These are phyloP conservation scores for Peromyscus attwateri DNA, from an alignment of 2,797 vertebrate species.

Conservation along the genomic window DNA sequence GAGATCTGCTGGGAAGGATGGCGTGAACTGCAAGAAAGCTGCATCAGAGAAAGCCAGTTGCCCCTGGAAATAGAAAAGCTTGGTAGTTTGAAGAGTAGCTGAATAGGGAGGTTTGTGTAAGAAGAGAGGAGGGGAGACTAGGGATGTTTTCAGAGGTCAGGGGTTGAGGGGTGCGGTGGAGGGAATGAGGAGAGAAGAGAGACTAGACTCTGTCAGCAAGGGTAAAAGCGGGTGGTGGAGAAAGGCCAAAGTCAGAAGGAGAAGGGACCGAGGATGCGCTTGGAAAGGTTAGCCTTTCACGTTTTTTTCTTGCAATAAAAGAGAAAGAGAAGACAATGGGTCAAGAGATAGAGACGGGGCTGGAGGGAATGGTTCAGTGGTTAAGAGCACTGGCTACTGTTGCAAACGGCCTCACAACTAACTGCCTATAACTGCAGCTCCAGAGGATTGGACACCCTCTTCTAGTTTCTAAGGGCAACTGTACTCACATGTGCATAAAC, in stretches of 20 bases:
- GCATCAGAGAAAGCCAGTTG: background rate
- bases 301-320: background rate
- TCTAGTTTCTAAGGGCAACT: background rate
- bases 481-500: background rate
- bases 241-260: background rate
- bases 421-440: background rate
- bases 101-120: background rate
- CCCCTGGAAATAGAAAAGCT: background rate
- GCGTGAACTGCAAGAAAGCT: background rate
- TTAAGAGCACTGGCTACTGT: background rate
- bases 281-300: background rate
- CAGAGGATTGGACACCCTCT: background rate
- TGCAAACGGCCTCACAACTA: background rate
- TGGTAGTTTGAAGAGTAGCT: background rate
- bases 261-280: background rate
- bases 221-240: background rate
- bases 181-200: slow-evolving; percentile 33
- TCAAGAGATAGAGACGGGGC: background rate
- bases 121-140: background rate
- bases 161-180: background rate
- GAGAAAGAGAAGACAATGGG: background rate
- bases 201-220: background rate
- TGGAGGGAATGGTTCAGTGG: too few relatives aligned
- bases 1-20: background rate
- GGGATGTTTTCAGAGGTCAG: background rate